A percentile compares a stretch with the other conserved stretches of the same genome.
Conservation (phyloP, 1,140 invertebrate genomes). For the Aethina tumida region DNA sequence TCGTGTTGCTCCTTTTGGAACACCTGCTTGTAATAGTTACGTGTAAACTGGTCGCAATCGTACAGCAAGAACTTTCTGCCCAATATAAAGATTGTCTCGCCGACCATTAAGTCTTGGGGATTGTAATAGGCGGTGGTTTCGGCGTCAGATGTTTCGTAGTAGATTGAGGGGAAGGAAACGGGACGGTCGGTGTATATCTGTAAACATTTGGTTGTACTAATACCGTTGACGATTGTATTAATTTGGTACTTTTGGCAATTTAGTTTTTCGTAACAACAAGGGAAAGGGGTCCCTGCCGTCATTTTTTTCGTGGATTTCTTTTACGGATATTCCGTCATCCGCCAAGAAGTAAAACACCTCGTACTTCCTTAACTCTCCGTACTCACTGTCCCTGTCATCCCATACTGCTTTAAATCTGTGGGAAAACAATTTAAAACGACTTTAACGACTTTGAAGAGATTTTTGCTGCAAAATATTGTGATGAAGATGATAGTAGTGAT, state of each 20-base stretch:
- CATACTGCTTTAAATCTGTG: slow-evolving; percentile 65
- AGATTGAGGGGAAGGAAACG: slow-evolving; percentile 42
- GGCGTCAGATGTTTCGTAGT: slow-evolving; percentile 54
- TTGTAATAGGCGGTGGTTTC: slow-evolving; percentile 64
- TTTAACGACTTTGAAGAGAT: too few species aligned
- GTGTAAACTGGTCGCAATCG: slow-evolving; percentile 72
- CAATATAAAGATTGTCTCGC: slow-evolving; percentile 55
- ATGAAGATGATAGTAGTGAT: too few species aligned
- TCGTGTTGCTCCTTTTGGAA: slow-evolving; percentile 31
- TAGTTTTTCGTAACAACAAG: slow-evolving; percentile 61
- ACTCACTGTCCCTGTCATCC: slow-evolving; percentile 58
- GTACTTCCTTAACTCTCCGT: slow-evolving; percentile 50
- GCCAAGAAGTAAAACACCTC: slow-evolving; percentile 65
- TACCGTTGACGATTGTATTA: neutral
- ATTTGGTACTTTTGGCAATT: slow-evolving; percentile 46
- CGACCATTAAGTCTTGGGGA: slow-evolving; percentile 65
- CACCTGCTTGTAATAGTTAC: slow-evolving; percentile 47
- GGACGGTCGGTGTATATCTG: slow-evolving; percentile 62
- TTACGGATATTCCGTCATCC: slow-evolving; percentile 69
- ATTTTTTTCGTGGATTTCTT: slow-evolving; percentile 57
- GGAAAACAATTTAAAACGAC: slow-evolving; percentile 14
- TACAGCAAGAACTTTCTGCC: slow-evolving; percentile 62
- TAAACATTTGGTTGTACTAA: neutral
- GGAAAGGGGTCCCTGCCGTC: slow-evolving; percentile 65
- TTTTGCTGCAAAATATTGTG: too few species aligned